These are phyloP conservation scores for Cataglyphis cursor DNA, from an alignment of 2,888 invertebrate genomes.

Conservation along the genomic window DNA sequence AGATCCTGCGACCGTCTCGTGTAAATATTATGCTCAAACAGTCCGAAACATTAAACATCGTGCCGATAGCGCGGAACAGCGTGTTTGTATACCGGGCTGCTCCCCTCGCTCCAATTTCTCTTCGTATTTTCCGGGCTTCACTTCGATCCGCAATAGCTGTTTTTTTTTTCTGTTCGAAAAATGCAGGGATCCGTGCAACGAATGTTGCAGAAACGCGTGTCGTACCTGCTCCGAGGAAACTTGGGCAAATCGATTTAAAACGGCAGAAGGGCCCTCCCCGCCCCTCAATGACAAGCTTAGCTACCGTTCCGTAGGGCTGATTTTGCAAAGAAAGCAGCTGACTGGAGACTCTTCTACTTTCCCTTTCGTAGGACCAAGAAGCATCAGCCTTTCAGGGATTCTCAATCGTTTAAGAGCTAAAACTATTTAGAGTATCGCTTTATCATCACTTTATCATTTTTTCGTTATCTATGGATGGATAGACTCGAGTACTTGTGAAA, in stretches of 20 bases:
- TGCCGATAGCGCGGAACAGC: conserved; percentile 77
- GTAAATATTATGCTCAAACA: conserved; percentile 84
- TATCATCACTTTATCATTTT: not conserved
- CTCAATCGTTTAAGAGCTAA: conserved; percentile 71
- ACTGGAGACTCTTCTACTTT: conserved; percentile 79
- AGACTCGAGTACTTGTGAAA: not conserved
- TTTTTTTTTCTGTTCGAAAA: conserved; percentile 41
- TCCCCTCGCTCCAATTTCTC: conserved; percentile 40
- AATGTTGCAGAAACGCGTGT: conserved; percentile 50
- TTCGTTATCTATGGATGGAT: not conserved
- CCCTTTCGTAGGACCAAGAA: conserved; percentile 61
- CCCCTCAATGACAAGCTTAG: conserved; percentile 45
- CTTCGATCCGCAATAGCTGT: conserved; percentile 24
- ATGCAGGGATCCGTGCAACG: conserved; percentile 56
- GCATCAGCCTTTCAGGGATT: conserved; percentile 72
- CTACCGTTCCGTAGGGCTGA: conserved; percentile 70
- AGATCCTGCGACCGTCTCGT: conserved; percentile 69
- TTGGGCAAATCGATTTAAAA: conserved; percentile 85
- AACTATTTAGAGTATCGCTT: not conserved
- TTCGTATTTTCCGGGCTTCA: conserved; percentile 19
- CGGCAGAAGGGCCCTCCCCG: conserved; percentile 72
- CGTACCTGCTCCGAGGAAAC: conserved; percentile 83
- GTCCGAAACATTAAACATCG: conserved; percentile 83
- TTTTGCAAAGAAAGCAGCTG: conserved; percentile 85
- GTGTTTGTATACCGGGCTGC: conserved; percentile 72